Evolutionary conservation across 1,140 invertebrate species (phyloP).

Genomic region (Pseudomyrmex dendroicus): DNA sequence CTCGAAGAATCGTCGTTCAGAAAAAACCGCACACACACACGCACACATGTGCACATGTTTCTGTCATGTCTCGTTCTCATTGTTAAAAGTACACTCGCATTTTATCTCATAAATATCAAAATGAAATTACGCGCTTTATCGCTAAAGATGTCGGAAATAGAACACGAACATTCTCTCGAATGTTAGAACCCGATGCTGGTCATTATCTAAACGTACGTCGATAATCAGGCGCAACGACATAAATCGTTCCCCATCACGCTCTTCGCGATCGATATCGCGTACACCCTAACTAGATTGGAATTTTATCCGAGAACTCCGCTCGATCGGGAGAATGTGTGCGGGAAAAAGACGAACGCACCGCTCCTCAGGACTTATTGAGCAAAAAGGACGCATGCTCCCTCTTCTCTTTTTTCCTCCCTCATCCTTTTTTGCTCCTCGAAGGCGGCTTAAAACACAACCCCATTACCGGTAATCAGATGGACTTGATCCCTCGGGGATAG

Average conservation of each 20-base stretch:
- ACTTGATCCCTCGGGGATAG: constrained; percentile 71
- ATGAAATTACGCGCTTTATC: constrained; percentile 56
- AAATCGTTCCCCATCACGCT: constrained; percentile 49
- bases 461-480: constrained; percentile 77
- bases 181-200: not conserved
- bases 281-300: constrained; percentile 51
- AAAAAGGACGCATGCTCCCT: not conserved
- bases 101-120: too few relatives aligned
- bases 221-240: constrained; percentile 23
- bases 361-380: not conserved
- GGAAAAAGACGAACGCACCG: constrained; percentile 28
- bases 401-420: not conserved
- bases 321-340: not conserved
- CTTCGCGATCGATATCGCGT: constrained; percentile 43
- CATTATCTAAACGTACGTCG: constrained; percentile 6
- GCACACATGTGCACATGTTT: too few relatives aligned
- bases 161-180: not conserved
- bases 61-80: too few relatives aligned
- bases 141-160: not conserved
- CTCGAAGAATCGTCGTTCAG: too few relatives aligned
- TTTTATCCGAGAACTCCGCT: constrained; percentile 22
- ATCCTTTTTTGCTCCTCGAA: not conserved
- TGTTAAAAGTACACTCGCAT: too few relatives aligned
- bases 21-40: too few relatives aligned
- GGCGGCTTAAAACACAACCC: constrained; percentile 72